Base-by-base conservation (phyloP, 2,113 vertebrate species). In the Mus spicilegus region DNA sequence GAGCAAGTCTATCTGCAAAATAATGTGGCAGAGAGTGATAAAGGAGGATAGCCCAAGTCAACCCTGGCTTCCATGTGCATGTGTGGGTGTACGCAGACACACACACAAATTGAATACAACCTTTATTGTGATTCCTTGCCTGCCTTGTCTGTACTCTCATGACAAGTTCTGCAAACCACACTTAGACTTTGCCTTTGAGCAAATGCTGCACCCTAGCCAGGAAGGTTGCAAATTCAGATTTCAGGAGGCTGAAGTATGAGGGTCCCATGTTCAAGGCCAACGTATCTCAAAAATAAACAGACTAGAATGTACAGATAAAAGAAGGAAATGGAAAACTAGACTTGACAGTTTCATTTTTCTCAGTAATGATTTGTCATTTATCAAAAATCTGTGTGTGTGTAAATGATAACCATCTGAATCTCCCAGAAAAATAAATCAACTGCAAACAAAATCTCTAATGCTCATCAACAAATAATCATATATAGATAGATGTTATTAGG, bases 341-440 rank as follows among this genome's bases (percentile, higher is more conserved):
- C 10, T 81, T 94, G 86, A 82, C 80, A 20, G 56, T 28, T 89
- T 65, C 28, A 58, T 61, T 88, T 94, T 87, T 63, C 65, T 72
- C 51, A 49, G 33, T 75, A 63, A 81, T 63, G 26, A 30, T 63
- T 49, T 69, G 54, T n/a, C 39, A 61, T 58, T 87, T 39, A 33
- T 77, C 63, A 80, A 24, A 80, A 61, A 89, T 14, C 58, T 56
- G 13, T 26, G 36, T n/a, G 39, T 22, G 49, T 65, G 42, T 70
- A 82, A 82, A 73, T 63, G 67, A 51, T 33, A 89, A 54, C 1
- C 42, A 56, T 75, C n/a, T 8, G 14, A 87, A 24, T 87, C 77
- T 36, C 85, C 76, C 19, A 89, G 65, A 33, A 81, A 94, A 63
- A 80, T 22, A 89, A 61, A 16, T 67, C 46, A 70, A 19, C 73